Percentiles rank a stretch among this genome's conserved stretches.
phyloP scores from a whole-genome alignment of 2,888 invertebrate genomes.

The Gastrophysa polygoni region DNA sequence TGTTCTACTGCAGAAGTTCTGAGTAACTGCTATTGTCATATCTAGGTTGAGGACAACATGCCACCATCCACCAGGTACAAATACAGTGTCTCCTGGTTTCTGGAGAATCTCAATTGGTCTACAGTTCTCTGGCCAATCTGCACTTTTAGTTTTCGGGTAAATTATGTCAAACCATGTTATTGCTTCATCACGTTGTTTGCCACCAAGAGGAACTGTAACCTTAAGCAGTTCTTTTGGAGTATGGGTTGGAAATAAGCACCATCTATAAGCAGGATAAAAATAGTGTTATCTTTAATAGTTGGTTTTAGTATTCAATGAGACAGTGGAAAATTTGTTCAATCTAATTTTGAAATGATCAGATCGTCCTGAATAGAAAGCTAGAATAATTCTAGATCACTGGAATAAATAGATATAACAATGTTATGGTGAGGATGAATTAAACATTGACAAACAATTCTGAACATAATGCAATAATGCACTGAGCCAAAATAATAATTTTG shows the following conservation, averaged over 20 bases:
- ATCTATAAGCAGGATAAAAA: constrained; percentile 61
- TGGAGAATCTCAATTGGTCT: constrained; percentile 94
- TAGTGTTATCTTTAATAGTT: too few species aligned
- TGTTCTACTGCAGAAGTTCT: constrained; percentile 94
- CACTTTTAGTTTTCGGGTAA: constrained; percentile 89
- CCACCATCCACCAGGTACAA: constrained; percentile 99
- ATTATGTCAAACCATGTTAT: constrained; percentile 97
- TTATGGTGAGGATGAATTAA: too few species aligned
- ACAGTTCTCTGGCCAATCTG: constrained; percentile 90
- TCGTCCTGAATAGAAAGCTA: too few species aligned
- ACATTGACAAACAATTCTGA: too few species aligned
- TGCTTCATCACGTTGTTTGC: constrained; percentile 97
- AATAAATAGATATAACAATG: too few species aligned
- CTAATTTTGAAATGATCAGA: too few species aligned
- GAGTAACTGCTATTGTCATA: constrained; percentile 95
- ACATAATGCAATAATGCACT: too few species aligned
- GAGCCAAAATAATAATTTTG: too few species aligned
- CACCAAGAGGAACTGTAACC: constrained; percentile 86
- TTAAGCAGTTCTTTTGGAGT: constrained; percentile 96
- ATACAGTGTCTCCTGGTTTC: constrained; percentile 95
- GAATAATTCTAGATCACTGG: too few species aligned
- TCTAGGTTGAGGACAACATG: constrained; percentile 98
- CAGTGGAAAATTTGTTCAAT: too few species aligned
- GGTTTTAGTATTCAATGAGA: too few species aligned
- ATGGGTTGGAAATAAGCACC: constrained; percentile 98